Evolutionary conservation across 2,797 vertebrate genomes (phyloP).

Genomic region (Lophius americanus): DNA sequence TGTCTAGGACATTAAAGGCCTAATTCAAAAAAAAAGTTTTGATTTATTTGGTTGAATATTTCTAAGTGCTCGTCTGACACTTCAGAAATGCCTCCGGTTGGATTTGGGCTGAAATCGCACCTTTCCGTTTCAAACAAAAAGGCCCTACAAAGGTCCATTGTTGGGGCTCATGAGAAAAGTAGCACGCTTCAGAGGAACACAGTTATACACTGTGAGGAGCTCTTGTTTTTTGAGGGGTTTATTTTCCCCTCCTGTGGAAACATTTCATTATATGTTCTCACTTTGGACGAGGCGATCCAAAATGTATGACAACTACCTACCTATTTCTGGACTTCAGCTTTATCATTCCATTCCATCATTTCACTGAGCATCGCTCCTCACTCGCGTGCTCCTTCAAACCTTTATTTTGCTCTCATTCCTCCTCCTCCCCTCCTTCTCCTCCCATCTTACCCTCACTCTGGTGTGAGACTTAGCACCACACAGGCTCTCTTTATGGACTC

Average conservation of each 20-base stretch:
- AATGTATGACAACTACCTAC: constrained; percentile 22
- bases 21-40: no score
- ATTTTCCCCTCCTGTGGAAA: constrained; percentile 36
- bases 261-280: constrained; percentile 50
- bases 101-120: constrained; percentile 43
- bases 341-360: constrained; percentile 41
- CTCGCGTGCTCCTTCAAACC: constrained; percentile 14
- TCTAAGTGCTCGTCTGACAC: no score
- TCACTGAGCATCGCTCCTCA: constrained; percentile 5
- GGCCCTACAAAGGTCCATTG: constrained; percentile 42
- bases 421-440: not conserved
- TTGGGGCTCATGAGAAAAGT: constrained; percentile 53
- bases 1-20: no score
- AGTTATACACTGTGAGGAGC: constrained; percentile 36
- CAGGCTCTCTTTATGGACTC: constrained; percentile 60
- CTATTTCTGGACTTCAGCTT: constrained; percentile 5
- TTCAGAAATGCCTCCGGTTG: no score
- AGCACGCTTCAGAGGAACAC: constrained; percentile 36
- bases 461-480: constrained; percentile 62
- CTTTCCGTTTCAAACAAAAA: constrained; percentile 37
- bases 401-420: constrained; percentile 3
- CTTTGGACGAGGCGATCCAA: constrained; percentile 51
- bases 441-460: constrained; percentile 40
- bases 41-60: no score
- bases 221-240: not conserved